Conservation (phyloP, 2,797 vertebrate species). For the Siniperca obscura region DNA sequence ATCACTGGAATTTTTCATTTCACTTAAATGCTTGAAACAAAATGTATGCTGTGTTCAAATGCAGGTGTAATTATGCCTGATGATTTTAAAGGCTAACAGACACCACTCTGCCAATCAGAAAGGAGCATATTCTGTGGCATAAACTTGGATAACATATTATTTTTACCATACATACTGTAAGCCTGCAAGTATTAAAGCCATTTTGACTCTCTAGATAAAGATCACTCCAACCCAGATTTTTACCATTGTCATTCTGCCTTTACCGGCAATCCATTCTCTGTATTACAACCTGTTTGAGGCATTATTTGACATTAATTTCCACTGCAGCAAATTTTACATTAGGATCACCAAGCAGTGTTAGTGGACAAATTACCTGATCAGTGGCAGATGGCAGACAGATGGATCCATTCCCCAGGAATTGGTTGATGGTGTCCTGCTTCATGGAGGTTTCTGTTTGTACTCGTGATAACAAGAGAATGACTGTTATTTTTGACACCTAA, state of each 20-base stretch:
- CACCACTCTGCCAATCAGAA: no score
- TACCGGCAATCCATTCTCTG: background rate
- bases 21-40: background rate
- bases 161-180: background rate
- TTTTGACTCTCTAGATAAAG: background rate
- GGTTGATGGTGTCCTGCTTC: slow-evolving; percentile 54
- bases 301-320: slow-evolving; percentile 35
- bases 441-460: slow-evolving; percentile 54
- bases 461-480: slow-evolving; percentile 45
- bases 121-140: background rate
- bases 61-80: background rate
- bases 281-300: background rate
- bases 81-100: background rate
- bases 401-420: slow-evolving; percentile 64
- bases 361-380: slow-evolving; percentile 70
- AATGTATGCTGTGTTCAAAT: background rate
- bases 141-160: background rate
- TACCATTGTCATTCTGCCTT: background rate
- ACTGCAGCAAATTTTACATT: slow-evolving; percentile 30
- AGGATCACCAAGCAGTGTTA: slow-evolving; percentile 42
- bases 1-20: background rate
- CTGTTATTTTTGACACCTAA: slow-evolving; percentile 46
- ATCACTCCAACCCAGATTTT: background rate
- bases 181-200: background rate
- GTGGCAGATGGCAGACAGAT: slow-evolving; percentile 74